These are phyloP conservation scores for Lutjanus argentimaculatus DNA, from an alignment of 2,797 vertebrate species.

Conservation along the genomic window DNA sequence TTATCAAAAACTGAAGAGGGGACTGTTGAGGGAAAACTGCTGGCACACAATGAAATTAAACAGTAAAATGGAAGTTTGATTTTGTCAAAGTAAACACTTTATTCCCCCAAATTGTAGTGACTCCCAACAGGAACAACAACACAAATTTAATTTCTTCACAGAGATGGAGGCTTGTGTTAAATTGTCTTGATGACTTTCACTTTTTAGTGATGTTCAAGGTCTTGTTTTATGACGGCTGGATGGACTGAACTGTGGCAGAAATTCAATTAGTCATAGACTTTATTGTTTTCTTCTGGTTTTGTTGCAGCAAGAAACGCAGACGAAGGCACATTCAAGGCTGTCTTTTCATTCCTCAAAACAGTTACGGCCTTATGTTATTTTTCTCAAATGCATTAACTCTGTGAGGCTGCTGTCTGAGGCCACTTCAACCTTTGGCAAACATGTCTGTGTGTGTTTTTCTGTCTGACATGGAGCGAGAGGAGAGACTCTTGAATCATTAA, in stretches of 20 bases:
- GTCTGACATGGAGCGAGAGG: neutral
- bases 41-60: too few relatives aligned
- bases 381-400: neutral
- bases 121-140: neutral
- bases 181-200: too few relatives aligned
- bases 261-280: neutral
- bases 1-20: too few relatives aligned
- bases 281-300: neutral
- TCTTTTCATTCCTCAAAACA: neutral
- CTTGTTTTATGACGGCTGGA: neutral
- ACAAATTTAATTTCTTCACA: neutral
- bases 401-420: neutral
- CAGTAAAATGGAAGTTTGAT: too few relatives aligned
- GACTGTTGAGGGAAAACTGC: too few relatives aligned
- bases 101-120: neutral
- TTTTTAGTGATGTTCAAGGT: neutral
- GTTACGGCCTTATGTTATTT: neutral
- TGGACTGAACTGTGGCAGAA: neutral
- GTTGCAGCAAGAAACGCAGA: neutral
- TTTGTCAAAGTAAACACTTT: too few relatives aligned
- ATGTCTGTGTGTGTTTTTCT: neutral
- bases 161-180: neutral
- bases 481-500: conserved; percentile 17
- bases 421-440: neutral
- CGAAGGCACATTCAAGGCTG: neutral